Evolutionary conservation across 2,888 invertebrate genomes (phyloP).

Genomic region (Thymelicus acteon): DNA sequence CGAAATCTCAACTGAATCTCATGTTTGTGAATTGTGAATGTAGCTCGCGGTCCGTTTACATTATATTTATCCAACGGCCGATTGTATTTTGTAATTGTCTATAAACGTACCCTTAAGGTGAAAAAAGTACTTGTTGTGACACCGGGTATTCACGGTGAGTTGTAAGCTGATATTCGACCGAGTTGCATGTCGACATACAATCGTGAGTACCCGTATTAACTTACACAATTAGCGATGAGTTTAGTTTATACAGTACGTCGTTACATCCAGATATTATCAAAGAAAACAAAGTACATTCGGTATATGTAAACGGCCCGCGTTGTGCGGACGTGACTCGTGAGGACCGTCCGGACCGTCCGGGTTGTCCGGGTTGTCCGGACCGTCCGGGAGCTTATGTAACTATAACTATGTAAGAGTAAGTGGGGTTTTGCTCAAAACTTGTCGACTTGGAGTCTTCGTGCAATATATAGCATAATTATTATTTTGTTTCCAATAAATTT

Average conservation of each 20-base stretch:
- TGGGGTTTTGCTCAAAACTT: slow-evolving; percentile 78
- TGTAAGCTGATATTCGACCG: too few relatives aligned
- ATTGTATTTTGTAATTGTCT: background rate
- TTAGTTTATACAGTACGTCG: too few relatives aligned
- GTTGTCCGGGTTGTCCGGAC: too few relatives aligned
- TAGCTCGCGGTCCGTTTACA: slow-evolving; percentile 15
- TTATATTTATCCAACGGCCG: background rate
- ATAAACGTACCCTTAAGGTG: background rate
- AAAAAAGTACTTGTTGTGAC: too few relatives aligned
- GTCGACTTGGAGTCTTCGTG: slow-evolving; percentile 75
- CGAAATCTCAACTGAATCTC: slow-evolving; percentile 29
- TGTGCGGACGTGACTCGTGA: too few relatives aligned
- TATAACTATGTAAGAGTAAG: slow-evolving; percentile 61
- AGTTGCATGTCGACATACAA: too few relatives aligned
- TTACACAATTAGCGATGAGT: too few relatives aligned
- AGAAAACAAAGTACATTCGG: too few relatives aligned
- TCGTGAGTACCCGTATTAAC: too few relatives aligned
- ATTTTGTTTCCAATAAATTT: slow-evolving; percentile 83
- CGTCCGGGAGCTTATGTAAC: slow-evolving; percentile 35
- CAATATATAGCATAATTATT: slow-evolving; percentile 84
- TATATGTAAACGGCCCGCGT: slow-evolving; percentile 11
- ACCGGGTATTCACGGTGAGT: too few relatives aligned
- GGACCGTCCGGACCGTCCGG: slow-evolving; percentile 34
- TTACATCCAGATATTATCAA: too few relatives aligned
- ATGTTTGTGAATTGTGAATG: slow-evolving; percentile 2